Evolutionary conservation across 2,888 invertebrate genomes (phyloP), one percentile per base, ranked within the genome.

Genomic region (Phalangium opilio): DNA sequence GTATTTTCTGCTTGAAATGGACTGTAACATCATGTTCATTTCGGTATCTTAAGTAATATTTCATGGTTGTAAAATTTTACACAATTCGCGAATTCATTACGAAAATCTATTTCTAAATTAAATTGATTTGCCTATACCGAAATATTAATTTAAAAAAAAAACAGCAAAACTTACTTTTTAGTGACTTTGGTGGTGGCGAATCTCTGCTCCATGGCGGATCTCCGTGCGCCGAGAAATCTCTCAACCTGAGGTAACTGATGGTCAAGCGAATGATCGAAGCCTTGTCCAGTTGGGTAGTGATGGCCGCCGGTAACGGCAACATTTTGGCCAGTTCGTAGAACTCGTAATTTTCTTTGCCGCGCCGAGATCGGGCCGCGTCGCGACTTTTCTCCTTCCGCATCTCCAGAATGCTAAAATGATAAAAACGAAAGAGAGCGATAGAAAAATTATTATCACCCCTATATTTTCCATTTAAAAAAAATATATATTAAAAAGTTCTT

Each of bases 191-290:
- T n/a, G 44, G 14, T 3, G 52, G 50, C 3, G 27, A n/a, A 18
- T 52, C 52, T 39, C 55, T 46, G 46, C 78, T 83, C 93, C 95
- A 95, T 67, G 90, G 90, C 17, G 93, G 93, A 63, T 93, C 91
- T 0, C 93, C 93, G 67, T 90, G 89, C 7, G 84, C 81, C 50
- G 90, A 89, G 71, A 95, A 95, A 70, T 93, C 89, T 58, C 87
- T 74, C 65, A 91, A 74, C 71, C 87, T 89, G 69, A 91, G 79
- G 75, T 87, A 91, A 70, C 86, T 87, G 69, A 91, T 90, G 64
- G 89, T 89, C 68, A 91, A 81, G 70, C 90, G 79, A 73, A 91
- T 90, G 68, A 91, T 90, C 65, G 90, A 89, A 54, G 90, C 90
- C 72, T 90, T 90, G 70, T 90, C 90, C 72, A 91, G 75, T 54